Evolutionary conservation across 2,113 vertebrate species (phyloP).

Genomic region (Lophotis ruficrista): DNA sequence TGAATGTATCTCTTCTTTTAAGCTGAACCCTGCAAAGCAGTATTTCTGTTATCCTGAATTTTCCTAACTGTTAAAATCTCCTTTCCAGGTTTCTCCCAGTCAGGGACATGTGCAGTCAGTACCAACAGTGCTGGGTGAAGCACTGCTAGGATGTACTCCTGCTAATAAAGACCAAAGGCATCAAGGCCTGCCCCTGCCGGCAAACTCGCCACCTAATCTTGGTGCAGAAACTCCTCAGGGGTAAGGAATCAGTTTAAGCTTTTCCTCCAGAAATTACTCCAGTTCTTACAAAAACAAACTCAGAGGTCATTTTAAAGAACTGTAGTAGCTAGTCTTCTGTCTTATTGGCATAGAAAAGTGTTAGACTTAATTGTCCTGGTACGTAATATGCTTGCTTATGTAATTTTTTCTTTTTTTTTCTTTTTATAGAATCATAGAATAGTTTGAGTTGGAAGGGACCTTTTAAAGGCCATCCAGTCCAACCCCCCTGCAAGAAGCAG

Average conservation of each 20-base stretch:
- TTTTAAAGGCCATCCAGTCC: too few relatives aligned
- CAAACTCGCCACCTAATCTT: constrained; percentile 77
- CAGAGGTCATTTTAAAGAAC: neutral
- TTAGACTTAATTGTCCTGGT: neutral
- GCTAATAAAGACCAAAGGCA: constrained; percentile 76
- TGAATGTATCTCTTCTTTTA: neutral
- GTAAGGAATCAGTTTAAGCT: constrained; percentile 50
- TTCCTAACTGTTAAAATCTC: neutral
- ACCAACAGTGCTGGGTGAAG: constrained; percentile 74
- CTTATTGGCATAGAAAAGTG: neutral
- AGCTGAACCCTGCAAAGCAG: neutral
- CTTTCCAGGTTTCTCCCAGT: constrained; percentile 61
- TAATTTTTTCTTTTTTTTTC: neutral
- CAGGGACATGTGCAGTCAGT: constrained; percentile 73
- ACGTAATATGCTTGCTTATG: neutral
- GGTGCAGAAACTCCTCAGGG: constrained; percentile 78
- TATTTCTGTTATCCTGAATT: neutral
- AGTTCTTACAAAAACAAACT: neutral
- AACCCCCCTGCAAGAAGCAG: too few relatives aligned
- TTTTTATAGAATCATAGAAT: too few relatives aligned
- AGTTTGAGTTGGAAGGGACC: too few relatives aligned
- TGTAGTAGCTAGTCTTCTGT: neutral
- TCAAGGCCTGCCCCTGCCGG: constrained; percentile 72
- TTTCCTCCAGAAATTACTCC: neutral
- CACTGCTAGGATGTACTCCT: constrained; percentile 77